phyloP scores from a whole-genome alignment of 2,888 invertebrate species.

The Oasisia sp. region DNA sequence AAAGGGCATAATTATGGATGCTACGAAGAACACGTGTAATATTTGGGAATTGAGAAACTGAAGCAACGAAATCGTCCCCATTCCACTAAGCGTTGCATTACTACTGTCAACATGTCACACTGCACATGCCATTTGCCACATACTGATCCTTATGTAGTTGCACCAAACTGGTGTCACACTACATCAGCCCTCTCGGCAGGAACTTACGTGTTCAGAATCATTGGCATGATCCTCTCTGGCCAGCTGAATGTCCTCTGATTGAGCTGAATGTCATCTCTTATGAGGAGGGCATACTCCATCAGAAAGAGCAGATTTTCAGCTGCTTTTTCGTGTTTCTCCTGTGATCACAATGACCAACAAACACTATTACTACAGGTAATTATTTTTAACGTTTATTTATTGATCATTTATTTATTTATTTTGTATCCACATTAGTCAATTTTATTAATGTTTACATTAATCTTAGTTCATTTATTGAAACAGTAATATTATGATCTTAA shows the following conservation, averaged over 20 bases:
- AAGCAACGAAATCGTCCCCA: not conserved
- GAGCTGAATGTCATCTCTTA: constrained; percentile 58
- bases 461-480: too few relatives aligned
- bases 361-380: too few relatives aligned
- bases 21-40: too few relatives aligned
- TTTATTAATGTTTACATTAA: too few relatives aligned
- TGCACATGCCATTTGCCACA: not conserved
- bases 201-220: constrained; percentile 61
- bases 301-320: constrained; percentile 62
- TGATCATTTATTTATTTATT: too few relatives aligned
- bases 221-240: constrained; percentile 62
- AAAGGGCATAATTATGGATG: too few relatives aligned
- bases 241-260: constrained; percentile 64
- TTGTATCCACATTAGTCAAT: too few relatives aligned
- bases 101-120: not conserved
- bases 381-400: too few relatives aligned
- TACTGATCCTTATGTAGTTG: too few relatives aligned
- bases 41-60: too few relatives aligned
- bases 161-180: not conserved
- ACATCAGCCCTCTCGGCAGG: not conserved
- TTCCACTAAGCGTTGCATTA: not conserved
- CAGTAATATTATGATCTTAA: too few relatives aligned
- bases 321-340: constrained; percentile 63
- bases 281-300: constrained; percentile 61
- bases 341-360: constrained; percentile 23